phyloP scores from a whole-genome alignment of 2,113 vertebrate species.

The Anhinga anhinga region DNA sequence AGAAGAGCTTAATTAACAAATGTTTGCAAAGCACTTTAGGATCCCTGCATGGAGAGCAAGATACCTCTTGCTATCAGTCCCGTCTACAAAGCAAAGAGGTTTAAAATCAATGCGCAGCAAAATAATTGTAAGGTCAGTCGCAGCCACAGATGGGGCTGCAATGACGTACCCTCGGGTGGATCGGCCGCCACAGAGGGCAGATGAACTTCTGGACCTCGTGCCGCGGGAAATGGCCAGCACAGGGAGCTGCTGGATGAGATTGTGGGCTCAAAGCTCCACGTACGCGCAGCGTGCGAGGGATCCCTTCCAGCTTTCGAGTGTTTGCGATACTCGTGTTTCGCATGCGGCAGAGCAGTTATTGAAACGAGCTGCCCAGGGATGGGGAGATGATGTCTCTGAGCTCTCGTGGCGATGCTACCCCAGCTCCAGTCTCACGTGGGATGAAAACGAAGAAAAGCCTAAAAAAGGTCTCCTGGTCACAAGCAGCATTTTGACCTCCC shows the following conservation, averaged over 20 bases:
- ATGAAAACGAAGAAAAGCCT: not conserved
- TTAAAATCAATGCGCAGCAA: not conserved
- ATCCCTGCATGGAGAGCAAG: not conserved
- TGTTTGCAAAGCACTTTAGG: slow-evolving; percentile 42
- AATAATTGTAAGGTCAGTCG: not conserved
- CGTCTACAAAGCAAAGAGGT: not conserved
- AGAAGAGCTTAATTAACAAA: slow-evolving; percentile 53
- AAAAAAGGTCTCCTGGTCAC: not conserved
- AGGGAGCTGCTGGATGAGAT: rapidly evolving
- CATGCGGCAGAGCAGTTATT: rapidly evolving
- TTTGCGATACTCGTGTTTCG: not conserved
- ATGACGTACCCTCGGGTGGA: rapidly evolving
- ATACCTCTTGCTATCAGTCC: not conserved
- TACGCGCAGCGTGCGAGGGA: not conserved
- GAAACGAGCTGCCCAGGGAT: not conserved
- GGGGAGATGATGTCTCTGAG: not conserved
- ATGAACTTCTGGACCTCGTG: rapidly evolving
- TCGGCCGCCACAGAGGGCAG: rapidly evolving
- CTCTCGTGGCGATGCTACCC: rapidly evolving
- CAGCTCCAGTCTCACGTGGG: not conserved
- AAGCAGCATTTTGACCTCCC: not conserved
- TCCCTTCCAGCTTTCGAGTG: not conserved
- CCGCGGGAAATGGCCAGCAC: rapidly evolving
- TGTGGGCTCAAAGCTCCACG: not conserved
- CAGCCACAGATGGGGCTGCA: rapidly evolving